A percentile compares a stretch with the other conserved stretches of the same genome.
Evolutionary conservation across 2,113 vertebrate genomes (phyloP).

Genomic region (Barbus barbus): DNA sequence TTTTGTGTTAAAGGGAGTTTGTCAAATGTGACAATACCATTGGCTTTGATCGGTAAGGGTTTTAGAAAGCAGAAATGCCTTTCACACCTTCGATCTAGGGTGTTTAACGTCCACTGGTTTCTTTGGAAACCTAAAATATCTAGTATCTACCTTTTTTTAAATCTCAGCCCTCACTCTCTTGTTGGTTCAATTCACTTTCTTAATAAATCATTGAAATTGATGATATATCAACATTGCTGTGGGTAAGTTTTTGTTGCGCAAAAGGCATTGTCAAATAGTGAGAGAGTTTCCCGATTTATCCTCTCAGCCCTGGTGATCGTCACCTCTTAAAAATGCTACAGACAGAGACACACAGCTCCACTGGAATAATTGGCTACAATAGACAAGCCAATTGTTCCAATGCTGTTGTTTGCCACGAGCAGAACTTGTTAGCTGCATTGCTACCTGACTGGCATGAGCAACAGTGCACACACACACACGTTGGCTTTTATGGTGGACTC

Average conservation of each 20-base stretch:
- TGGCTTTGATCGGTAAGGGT: background rate
- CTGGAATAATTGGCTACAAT: background rate
- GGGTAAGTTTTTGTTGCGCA: background rate
- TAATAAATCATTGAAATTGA: background rate
- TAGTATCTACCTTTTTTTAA: background rate
- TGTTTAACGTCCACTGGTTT: constrained; percentile 8
- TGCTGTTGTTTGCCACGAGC: background rate
- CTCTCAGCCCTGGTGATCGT: background rate
- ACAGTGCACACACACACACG: too few species aligned
- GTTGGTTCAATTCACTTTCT: background rate
- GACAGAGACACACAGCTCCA: constrained; percentile 2
- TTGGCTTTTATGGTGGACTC: too few species aligned
- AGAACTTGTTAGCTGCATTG: constrained; percentile 6
- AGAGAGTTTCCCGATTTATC: background rate
- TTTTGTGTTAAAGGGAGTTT: background rate
- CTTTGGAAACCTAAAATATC: too few species aligned
- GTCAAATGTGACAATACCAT: background rate
- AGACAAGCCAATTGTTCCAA: background rate
- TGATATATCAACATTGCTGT: background rate
- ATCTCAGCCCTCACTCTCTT: background rate
- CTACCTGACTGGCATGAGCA: background rate
- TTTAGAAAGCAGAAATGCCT: too few species aligned
- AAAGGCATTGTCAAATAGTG: background rate
- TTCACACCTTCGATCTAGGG: background rate
- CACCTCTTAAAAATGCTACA: constrained; percentile 5